Percentiles rank a stretch among this genome's conserved stretches.
phyloP scores from a whole-genome alignment of 2,888 invertebrate genomes.

The Uloborus plumipes region DNA sequence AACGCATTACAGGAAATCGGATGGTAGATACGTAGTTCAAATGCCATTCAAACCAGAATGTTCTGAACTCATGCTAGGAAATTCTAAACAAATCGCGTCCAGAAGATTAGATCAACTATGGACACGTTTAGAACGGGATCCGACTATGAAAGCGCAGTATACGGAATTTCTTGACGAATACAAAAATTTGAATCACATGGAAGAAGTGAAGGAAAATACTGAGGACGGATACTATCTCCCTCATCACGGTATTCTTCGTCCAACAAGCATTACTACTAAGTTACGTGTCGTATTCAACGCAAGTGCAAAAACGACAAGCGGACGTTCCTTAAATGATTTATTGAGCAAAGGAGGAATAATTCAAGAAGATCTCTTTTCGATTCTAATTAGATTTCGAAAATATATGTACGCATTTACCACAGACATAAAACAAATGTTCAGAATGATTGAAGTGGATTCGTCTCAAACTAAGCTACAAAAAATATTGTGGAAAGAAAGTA shows the following conservation, averaged over 20 bases:
- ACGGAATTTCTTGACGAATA: too few species aligned
- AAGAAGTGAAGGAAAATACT: slow-evolving; percentile 7
- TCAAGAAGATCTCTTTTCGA: not conserved
- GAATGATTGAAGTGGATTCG: not conserved
- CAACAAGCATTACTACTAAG: not conserved
- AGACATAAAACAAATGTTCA: not conserved
- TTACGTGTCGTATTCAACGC: slow-evolving; percentile 9
- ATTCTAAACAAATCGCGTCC: too few species aligned
- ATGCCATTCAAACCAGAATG: too few species aligned
- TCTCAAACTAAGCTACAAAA: not conserved
- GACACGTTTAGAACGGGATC: too few species aligned
- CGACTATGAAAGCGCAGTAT: too few species aligned
- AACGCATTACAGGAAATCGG: too few species aligned
- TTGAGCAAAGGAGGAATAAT: slow-evolving; percentile 44
- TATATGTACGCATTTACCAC: not conserved
- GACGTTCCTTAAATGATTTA: slow-evolving; percentile 4
- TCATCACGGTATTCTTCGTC: not conserved
- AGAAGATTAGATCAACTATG: too few species aligned
- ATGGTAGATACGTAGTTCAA: too few species aligned
- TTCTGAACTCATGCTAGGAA: too few species aligned
- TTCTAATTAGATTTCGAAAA: not conserved
- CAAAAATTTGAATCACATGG: not conserved
- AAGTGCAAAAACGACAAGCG: not conserved
- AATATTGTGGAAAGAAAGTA: not conserved
- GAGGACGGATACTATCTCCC: slow-evolving; percentile 17